Evolutionary conservation across 2,797 vertebrate species (phyloP).

Genomic region (Smutsia gigantea): DNA sequence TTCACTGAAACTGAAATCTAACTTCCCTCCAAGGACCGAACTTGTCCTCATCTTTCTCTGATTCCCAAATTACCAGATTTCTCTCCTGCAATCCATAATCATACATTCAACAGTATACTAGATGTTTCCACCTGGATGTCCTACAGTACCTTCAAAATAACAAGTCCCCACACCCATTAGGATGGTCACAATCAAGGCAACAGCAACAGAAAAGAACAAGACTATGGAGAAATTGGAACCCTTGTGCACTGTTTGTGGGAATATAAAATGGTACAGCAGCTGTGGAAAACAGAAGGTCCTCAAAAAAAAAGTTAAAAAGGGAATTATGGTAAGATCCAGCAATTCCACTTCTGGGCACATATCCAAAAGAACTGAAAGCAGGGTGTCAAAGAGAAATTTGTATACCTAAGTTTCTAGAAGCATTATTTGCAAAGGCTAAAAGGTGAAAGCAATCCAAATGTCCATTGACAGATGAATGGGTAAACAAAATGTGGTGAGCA

Average conservation of each 20-base stretch:
- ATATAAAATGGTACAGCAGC: background rate
- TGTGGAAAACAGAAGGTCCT: background rate
- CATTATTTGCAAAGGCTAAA: background rate
- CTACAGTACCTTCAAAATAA: background rate
- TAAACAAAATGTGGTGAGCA: background rate
- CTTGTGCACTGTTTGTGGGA: background rate
- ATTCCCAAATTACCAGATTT: background rate
- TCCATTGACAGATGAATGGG: background rate
- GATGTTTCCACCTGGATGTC: background rate
- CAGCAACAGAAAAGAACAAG: background rate
- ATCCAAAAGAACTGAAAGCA: background rate
- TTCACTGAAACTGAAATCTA: background rate
- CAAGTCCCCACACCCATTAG: background rate
- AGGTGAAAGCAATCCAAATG: background rate
- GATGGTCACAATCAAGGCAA: background rate
- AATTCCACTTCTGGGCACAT: background rate
- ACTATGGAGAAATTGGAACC: background rate
- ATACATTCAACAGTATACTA: background rate
- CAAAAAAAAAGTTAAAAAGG: background rate
- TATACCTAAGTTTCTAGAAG: background rate
- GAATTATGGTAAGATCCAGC: background rate
- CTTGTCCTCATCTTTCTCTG: background rate
- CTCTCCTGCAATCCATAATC: background rate
- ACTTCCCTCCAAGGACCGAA: background rate
- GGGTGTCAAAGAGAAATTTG: background rate